These are phyloP conservation scores for Megaustenia siamemsis DNA, from an alignment of 2,888 invertebrate species.

Conservation along the genomic window DNA sequence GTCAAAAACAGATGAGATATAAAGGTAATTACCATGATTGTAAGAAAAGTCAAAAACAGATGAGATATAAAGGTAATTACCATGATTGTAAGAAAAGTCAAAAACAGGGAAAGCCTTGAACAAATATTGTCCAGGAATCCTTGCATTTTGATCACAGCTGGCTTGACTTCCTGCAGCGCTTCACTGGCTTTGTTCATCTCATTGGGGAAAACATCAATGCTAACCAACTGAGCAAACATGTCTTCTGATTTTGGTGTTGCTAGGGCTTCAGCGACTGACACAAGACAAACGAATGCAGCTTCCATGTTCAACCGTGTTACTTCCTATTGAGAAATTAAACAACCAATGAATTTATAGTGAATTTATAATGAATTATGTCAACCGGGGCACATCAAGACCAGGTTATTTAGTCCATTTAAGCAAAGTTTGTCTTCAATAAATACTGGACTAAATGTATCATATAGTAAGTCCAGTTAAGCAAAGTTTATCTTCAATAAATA, in stretches of 20 bases:
- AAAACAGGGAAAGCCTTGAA: constrained; percentile 87
- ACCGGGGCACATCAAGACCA: too few relatives aligned
- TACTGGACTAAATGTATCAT: too few relatives aligned
- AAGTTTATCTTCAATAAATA: too few relatives aligned
- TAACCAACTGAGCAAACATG: not conserved
- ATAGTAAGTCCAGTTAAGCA: too few relatives aligned
- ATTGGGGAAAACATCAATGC: not conserved
- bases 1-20: constrained; percentile 85
- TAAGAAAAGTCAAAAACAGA: constrained; percentile 83
- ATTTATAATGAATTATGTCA: too few relatives aligned
- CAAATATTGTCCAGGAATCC: constrained; percentile 75
- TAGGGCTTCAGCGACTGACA: constrained; percentile 90
- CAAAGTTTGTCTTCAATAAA: too few relatives aligned
- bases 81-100: constrained; percentile 82
- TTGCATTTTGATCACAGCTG: constrained; percentile 88
- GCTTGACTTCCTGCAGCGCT: constrained; percentile 22
- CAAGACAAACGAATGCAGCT: constrained; percentile 91
- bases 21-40: constrained; percentile 72
- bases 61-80: constrained; percentile 61
- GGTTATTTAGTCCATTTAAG: too few relatives aligned
- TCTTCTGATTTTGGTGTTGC: constrained; percentile 57
- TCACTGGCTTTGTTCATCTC: constrained; percentile 56
- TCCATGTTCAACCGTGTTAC: constrained; percentile 91
- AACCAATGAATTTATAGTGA: too few relatives aligned
- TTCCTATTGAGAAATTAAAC: constrained; percentile 82